These are phyloP conservation scores for Actinia equina DNA, from an alignment of 64 coral and sea anemone genomes.

Conservation along the genomic window DNA sequence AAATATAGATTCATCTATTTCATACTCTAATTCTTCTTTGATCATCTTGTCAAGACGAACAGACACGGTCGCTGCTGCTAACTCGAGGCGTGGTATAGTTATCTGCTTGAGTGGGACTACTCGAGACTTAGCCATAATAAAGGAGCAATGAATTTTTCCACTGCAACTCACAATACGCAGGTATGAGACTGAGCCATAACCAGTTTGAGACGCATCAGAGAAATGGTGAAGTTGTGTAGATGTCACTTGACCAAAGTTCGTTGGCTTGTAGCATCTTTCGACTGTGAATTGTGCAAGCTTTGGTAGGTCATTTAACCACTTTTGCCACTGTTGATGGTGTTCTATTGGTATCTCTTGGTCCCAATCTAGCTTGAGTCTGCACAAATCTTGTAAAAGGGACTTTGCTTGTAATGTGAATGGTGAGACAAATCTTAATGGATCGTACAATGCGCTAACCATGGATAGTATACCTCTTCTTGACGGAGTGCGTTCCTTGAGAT, in stretches of 20 bases:
- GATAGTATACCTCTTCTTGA: constrained; percentile 46
- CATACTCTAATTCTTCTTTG: not conserved
- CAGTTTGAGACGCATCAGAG: not conserved
- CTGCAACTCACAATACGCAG: too few relatives aligned
- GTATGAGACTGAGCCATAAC: not conserved
- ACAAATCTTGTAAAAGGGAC: constrained; percentile 34
- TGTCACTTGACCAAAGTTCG: constrained; percentile 18
- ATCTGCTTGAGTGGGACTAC: not conserved
- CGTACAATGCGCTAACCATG: constrained; percentile 29
- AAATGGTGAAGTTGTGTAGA: constrained; percentile 55
- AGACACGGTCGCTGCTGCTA: not conserved
- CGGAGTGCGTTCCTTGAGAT: not conserved
- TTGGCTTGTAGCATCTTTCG: not conserved
- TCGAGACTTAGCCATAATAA: not conserved
- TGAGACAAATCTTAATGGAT: constrained; percentile 53
- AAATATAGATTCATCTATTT: not conserved
- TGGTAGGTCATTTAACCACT: constrained; percentile 33
- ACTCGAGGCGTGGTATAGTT: not conserved
- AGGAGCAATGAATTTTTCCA: too few relatives aligned
- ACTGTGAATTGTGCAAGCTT: constrained; percentile 19
- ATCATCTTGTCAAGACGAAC: not conserved
- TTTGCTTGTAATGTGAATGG: constrained; percentile 51
- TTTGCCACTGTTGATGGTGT: constrained; percentile 25
- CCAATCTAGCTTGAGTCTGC: constrained; percentile 33
- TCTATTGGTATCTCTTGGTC: too few relatives aligned